phyloP scores from a whole-genome alignment of 2,888 invertebrate genomes.

The Escarpia spicata region DNA sequence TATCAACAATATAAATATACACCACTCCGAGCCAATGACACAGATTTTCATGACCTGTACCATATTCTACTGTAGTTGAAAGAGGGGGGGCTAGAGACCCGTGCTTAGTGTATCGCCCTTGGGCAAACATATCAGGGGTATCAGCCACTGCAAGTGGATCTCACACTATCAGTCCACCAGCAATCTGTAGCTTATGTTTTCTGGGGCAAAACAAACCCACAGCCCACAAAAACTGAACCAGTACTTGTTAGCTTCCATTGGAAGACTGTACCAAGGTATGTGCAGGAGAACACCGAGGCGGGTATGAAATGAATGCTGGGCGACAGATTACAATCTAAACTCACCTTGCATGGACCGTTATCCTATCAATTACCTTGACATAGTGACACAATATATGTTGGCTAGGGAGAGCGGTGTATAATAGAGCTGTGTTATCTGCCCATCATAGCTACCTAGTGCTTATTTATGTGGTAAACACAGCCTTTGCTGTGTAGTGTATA shows the following conservation, averaged over 20 bases:
- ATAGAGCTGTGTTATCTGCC: background rate
- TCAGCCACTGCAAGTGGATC: background rate
- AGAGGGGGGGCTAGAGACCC: background rate
- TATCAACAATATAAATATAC: background rate
- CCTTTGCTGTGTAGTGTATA: background rate
- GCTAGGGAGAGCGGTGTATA: background rate
- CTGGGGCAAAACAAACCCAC: no score
- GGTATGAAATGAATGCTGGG: background rate
- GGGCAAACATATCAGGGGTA: background rate
- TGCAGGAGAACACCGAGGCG: background rate
- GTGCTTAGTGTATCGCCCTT: background rate
- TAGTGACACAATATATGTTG: background rate
- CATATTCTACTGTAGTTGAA: background rate
- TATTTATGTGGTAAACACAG: background rate
- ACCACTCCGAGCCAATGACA: background rate
- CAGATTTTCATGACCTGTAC: background rate
- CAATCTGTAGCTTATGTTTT: background rate
- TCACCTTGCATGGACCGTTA: background rate
- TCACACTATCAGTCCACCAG: background rate
- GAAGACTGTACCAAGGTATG: background rate
- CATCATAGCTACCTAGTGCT: background rate
- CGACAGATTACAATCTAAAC: background rate
- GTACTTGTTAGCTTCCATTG: background rate
- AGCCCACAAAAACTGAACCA: background rate
- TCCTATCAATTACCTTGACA: constrained; percentile 11